Base-by-base conservation (phyloP, 1,140 invertebrate genomes). In the Mamestra configurata region DNA sequence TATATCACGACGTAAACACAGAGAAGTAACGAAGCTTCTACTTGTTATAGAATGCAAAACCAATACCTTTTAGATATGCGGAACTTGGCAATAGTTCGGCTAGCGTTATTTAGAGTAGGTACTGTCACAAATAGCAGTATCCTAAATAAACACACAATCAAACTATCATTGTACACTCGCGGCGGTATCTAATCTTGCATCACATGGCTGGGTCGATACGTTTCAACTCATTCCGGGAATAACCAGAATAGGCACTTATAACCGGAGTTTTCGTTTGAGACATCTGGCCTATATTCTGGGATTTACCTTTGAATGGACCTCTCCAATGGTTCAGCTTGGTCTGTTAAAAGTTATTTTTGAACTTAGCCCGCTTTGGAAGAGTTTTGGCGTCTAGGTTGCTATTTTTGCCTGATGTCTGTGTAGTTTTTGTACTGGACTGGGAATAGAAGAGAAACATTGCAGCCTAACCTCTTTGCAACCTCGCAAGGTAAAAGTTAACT, bases 101-200 rank as follows among this genome's bases (percentile, higher is more conserved):
- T 13, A 68, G 22, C 6, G 57, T 43, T 71, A 71, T 51, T 51
- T 71, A 35, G 53, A 51, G 35, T n/a, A n/a, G n/a, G n/a, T 31
- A 40, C 13, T 68, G 64, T 68, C 35, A 24, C 68, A 35, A 20
- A 18, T 51, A 53, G 43, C 6, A 43, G 64, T 49, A 73, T 57
- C 53, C 71, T 57, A 57, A 40, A 40, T 59, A 57, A 73, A 57
- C 53, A 73, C 27, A 55, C 27, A 22, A 55, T 35, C 24, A 53
- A 72, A 53, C 49, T n/a, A 35, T 53, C 68, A 72, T 53, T 27
- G 64, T 43, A 55, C 11, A 31, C 2, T 49, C 3, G n/a, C 13
- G 20, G 5, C 7, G 53, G 24, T 77, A 77, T 77, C 75, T 77
- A 35, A 64, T 77, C 75, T 77, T n/a, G 75, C 43, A 77, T 15